These are phyloP conservation scores for Operophtera brumata DNA, from an alignment of 2,888 invertebrate species.

Conservation along the genomic window DNA sequence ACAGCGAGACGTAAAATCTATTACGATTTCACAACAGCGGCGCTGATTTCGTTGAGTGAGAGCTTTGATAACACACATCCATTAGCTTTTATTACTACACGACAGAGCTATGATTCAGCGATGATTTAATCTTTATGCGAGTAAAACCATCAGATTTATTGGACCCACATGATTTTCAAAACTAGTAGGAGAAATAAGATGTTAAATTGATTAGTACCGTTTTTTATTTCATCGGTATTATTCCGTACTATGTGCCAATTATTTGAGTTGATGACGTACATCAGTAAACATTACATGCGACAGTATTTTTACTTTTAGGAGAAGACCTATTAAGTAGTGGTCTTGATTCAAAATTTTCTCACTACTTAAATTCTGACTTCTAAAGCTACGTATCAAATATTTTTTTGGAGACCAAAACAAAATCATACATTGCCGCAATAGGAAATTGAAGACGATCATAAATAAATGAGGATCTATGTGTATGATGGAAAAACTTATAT, in stretches of 20 bases:
- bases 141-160: slow-evolving; percentile 10
- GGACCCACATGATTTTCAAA: slow-evolving; percentile 5
- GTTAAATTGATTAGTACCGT: slow-evolving; percentile 22
- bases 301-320: background rate
- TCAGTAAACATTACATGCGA: background rate
- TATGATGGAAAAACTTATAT: background rate
- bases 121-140: slow-evolving; percentile 19
- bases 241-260: slow-evolving; percentile 16
- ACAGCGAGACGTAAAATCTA: slow-evolving; percentile 41
- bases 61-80: slow-evolving; percentile 35
- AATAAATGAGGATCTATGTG: too few relatives aligned
- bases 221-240: slow-evolving; percentile 18
- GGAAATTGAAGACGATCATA: background rate
- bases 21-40: slow-evolving; percentile 43
- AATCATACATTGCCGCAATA: background rate
- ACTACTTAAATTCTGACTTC: background rate
- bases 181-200: slow-evolving; percentile 18
- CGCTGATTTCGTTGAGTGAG: slow-evolving; percentile 34
- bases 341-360: background rate
- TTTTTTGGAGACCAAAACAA: background rate
- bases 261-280: background rate
- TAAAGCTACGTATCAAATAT: background rate
- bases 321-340: background rate
- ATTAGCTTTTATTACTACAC: slow-evolving; percentile 40
- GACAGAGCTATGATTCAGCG: slow-evolving; percentile 28